A percentile compares a stretch with the other conserved stretches of the same genome.
Conservation (phyloP, 2,113 vertebrate genomes). For the Eolophus roseicapilla region DNA sequence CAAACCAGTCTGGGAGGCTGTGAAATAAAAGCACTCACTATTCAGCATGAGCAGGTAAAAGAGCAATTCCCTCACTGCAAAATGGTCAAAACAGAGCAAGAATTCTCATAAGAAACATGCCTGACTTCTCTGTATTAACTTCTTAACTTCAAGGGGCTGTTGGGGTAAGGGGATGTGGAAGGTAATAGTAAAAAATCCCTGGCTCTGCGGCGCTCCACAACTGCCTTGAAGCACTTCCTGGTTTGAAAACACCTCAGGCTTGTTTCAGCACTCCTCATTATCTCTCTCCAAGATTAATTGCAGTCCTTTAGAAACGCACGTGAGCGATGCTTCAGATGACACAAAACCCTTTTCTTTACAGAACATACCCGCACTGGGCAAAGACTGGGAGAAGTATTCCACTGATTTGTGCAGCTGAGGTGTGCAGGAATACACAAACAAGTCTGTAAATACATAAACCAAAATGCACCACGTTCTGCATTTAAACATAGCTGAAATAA, state of each 20-base stretch:
- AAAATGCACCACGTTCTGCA: not conserved
- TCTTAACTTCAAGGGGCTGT: not conserved
- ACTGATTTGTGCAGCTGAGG: not conserved
- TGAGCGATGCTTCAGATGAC: not conserved
- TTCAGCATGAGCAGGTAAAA: fast-evolving
- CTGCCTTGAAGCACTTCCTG: not conserved
- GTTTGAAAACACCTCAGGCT: not conserved
- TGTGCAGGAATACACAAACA: not conserved
- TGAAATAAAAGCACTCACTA: not conserved
- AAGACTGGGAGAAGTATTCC: not conserved
- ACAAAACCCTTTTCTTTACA: not conserved
- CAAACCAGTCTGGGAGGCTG: not conserved
- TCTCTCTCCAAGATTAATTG: not conserved
- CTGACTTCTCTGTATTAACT: not conserved
- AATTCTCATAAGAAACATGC: not conserved
- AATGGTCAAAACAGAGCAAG: not conserved
- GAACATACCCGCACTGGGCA: not conserved
- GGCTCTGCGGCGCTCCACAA: not conserved
- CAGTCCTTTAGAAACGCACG: not conserved
- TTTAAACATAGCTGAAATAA: not conserved
- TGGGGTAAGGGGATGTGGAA: not conserved
- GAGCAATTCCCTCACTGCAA: fast-evolving
- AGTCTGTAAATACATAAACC: not conserved
- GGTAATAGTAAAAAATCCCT: not conserved
- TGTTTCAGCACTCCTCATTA: not conserved